These are phyloP conservation scores for Muschampia plurimacula DNA, from an alignment of 2,888 invertebrate species.

Conservation along the genomic window DNA sequence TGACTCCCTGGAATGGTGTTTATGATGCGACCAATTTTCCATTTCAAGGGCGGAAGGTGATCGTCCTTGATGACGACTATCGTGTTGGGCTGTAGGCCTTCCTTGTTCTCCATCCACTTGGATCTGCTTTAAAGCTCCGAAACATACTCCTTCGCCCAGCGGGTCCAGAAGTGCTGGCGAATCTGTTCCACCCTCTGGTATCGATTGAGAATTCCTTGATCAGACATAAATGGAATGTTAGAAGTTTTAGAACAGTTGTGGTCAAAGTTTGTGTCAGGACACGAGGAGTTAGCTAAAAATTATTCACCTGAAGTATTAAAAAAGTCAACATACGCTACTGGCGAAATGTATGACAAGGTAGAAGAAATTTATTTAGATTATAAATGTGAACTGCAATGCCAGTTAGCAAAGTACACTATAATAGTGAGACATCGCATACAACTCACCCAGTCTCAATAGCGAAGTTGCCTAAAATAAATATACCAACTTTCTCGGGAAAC, in stretches of 20 bases:
- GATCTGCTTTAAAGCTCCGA: slow-evolving; percentile 43
- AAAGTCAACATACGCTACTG: slow-evolving; percentile 6
- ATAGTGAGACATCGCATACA: background rate
- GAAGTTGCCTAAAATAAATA: slow-evolving; percentile 32
- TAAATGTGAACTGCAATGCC: slow-evolving; percentile 3
- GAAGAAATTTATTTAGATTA: slow-evolving; percentile 5
- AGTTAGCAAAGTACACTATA: background rate
- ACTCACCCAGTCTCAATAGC: background rate
- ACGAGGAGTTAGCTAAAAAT: background rate
- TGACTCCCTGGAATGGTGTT: too few relatives aligned
- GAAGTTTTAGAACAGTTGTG: slow-evolving; percentile 1
- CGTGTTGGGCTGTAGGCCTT: too few relatives aligned
- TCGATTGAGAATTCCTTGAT: background rate
- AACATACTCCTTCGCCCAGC: slow-evolving; percentile 46
- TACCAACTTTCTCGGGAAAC: slow-evolving; percentile 38
- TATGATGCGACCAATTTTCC: too few relatives aligned
- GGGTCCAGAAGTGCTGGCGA: slow-evolving; percentile 48
- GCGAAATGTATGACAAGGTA: background rate
- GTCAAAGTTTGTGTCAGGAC: slow-evolving; percentile 1
- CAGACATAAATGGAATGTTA: slow-evolving; percentile 6
- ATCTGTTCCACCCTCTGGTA: slow-evolving; percentile 45
- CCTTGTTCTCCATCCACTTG: too few relatives aligned
- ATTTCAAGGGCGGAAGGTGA: too few relatives aligned
- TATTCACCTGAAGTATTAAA: background rate
- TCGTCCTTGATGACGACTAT: too few relatives aligned